Evolutionary conservation across 2,797 vertebrate species (phyloP).

Genomic region (Rhynchotus rufescens): DNA sequence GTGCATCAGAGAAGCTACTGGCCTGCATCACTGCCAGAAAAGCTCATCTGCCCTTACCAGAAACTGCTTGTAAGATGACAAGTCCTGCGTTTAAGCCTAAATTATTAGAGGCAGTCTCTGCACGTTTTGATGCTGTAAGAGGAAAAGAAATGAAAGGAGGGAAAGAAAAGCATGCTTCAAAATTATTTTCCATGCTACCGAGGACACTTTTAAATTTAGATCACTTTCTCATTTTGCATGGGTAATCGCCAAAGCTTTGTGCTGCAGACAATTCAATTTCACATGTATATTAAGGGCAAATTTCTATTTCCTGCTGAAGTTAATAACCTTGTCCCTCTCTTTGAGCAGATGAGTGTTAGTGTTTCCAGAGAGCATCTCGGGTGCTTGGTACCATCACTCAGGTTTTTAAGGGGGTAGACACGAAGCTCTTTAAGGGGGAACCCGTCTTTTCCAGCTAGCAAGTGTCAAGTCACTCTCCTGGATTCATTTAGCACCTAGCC

Average conservation of each 20-base stretch:
- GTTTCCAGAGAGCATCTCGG: constrained; percentile 63
- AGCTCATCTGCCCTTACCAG: constrained; percentile 25
- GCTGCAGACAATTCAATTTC: constrained; percentile 77
- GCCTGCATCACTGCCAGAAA: constrained; percentile 27
- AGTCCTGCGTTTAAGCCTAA: constrained; percentile 64
- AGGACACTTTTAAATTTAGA: constrained; percentile 75
- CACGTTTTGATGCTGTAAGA: constrained; percentile 53
- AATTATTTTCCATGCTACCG: constrained; percentile 69
- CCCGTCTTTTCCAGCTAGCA: constrained; percentile 53
- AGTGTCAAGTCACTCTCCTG: constrained; percentile 60
- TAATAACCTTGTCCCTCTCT: constrained; percentile 72
- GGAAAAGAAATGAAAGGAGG: constrained; percentile 26
- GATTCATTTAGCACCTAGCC: constrained; percentile 14
- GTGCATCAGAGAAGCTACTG: not conserved
- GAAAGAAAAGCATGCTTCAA: constrained; percentile 21
- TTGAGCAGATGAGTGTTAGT: constrained; percentile 48
- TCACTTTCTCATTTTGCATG: constrained; percentile 73
- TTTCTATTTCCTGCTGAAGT: constrained; percentile 73
- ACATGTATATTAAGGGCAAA: constrained; percentile 70
- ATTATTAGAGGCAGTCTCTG: constrained; percentile 68
- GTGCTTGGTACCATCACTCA: not conserved
- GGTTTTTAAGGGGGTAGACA: constrained; percentile 10
- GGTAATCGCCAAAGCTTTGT: constrained; percentile 72
- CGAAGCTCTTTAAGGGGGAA: constrained; percentile 45
- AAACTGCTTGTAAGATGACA: constrained; percentile 60